Evolutionary conservation across 2,888 invertebrate genomes (phyloP), one percentile per base, ranked within the genome.

Genomic region (Aproaerema taeniolella): DNA sequence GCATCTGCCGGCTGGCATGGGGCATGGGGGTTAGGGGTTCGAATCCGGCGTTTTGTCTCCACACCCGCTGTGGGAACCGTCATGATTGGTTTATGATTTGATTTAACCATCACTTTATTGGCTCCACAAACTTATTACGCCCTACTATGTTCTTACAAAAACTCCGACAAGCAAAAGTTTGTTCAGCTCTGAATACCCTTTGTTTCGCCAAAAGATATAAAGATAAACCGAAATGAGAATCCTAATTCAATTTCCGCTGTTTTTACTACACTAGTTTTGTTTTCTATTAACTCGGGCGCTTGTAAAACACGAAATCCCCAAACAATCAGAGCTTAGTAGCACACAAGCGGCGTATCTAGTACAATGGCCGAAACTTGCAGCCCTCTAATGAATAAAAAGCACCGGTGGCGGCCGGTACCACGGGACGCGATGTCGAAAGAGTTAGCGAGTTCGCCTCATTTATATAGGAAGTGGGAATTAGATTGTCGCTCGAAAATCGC

Each of bases 361-460:
- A 81, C 79, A 81, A 81, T 73, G 69, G 73, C 68, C 74, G 68
- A 81, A 81, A 75, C 72, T 76, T 71, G 67, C 79, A 73, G 74
- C 71, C 74, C 73, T 71, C 64, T 80, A 76, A 80, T 81, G 76
- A 82, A 81, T 80, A 82, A 81, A 80, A 81, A 79, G 70, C 69
- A 58, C 66, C 62, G 62, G 69, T 73, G 67, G 59, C 58, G 52
- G 54, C 75, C 57, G 56, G 63, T 77, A 82, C 81, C 61, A 76
- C 40, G 70, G 28, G 20, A 37, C 39, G 42, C 42, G 38, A 35
- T 41, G 47, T 41, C 48, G 52, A 42, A 49, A 49, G 50, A 47
- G 47, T 56, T 26, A 26, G 26, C 26, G 6, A 8, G 26, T n/a
- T 26, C 6, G n/a, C 20, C 4, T 8, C 4, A 20, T 20, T 20